A percentile compares a stretch with the other conserved stretches of the same genome.
Evolutionary conservation across 2,888 invertebrate species (phyloP).

Genomic region (Sclerodermus sp.): DNA sequence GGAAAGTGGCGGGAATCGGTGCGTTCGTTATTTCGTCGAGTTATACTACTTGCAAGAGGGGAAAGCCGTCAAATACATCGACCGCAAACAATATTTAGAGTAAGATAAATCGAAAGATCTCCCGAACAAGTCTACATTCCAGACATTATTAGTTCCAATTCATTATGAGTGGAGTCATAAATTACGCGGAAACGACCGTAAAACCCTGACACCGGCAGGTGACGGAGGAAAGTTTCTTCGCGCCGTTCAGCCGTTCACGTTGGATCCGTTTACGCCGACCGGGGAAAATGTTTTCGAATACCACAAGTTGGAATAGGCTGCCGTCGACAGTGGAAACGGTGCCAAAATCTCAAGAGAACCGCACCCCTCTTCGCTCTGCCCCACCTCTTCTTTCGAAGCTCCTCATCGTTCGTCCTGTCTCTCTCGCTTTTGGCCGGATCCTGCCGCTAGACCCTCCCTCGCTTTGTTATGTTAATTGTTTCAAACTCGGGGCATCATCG

Average conservation of each 20-base stretch:
- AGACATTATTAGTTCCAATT: constrained; percentile 1
- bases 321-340: constrained; percentile 36
- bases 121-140: neutral
- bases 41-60: neutral
- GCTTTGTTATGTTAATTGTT: constrained; percentile 57
- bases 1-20: no score
- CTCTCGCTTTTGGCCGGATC: constrained; percentile 21
- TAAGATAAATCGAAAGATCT: neutral
- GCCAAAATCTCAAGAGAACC: constrained; percentile 54
- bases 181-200: constrained; percentile 9
- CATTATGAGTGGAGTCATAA: neutral
- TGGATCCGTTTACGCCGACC: constrained; percentile 37
- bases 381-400: constrained; percentile 13
- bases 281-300: constrained; percentile 48
- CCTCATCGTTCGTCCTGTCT: constrained; percentile 22
- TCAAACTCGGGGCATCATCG: constrained; percentile 54
- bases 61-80: neutral
- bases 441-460: constrained; percentile 23
- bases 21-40: no score
- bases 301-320: constrained; percentile 44
- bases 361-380: constrained; percentile 22
- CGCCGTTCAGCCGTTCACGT: constrained; percentile 27
- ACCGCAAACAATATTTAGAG: neutral
- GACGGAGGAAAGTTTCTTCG: constrained; percentile 26
- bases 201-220: constrained; percentile 20